Evolutionary conservation across 2,113 vertebrate genomes (phyloP), one percentile per base, ranked within the genome.

Genomic region (Polypterus senegalus): DNA sequence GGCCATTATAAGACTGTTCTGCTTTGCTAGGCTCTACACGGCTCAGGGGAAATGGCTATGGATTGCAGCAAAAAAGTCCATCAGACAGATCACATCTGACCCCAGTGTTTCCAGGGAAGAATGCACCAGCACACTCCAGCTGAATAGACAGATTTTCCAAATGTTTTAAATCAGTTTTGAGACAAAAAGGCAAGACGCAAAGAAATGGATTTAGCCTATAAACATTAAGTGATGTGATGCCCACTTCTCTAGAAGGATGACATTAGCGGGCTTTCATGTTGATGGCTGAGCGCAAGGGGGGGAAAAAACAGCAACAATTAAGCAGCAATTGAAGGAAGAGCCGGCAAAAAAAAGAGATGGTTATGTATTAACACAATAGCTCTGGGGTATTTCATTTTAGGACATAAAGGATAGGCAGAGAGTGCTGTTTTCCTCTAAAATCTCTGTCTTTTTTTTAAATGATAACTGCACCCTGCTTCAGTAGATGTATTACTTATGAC

Each of bases 61-160:
- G 89, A 94, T 89, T 87, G 87, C 81, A 89, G 82, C 77, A 67
- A 80, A 76, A 81, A 88, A 89, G 87, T 91, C 90, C 89, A 92
- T 93, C 91, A 91, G 88, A 83, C 82, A 79, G 79, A 88, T 90
- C 91, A 78, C 83, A 81, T 85, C 86, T 94, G 92, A 97, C 92
- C 92, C 80, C 83, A 71, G 76, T 78, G 75, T 80, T 86, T 87
- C 83, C 59, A 75, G 67, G 81, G 76, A 82, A 90, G 83, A 89
- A 86, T 82, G 83, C 79, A 69, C 74, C 73, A 71, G 82, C 84
- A 91, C 74, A 78, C 84, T 72, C 77, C 5, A 54, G 82, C 81
- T 93, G 89, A 96, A 94, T 89, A 85, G 91, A 92, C 86, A 94
- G 83, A 94, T 95, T 96, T 97, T 94, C 91, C 91, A 90, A 94